A percentile compares a stretch with the other conserved stretches of the same genome.
Conservation (phyloP, 1,140 invertebrate genomes). For the Eueides isabella region DNA sequence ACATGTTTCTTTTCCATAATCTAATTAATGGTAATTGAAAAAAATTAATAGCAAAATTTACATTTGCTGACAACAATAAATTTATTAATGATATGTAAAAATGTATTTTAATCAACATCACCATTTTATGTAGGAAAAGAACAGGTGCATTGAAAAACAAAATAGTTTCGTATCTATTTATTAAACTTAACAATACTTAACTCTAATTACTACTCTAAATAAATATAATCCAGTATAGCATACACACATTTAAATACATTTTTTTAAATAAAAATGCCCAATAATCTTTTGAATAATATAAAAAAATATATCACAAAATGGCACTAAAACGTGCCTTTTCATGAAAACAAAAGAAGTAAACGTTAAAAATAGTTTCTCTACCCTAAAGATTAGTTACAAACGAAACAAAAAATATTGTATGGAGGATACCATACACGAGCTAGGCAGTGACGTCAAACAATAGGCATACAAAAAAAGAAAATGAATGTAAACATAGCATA, state of each 20-base stretch:
- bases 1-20: no score
- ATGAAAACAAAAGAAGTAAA: constrained; percentile 17
- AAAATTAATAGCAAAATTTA: no score
- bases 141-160: constrained; percentile 3
- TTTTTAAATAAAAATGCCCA: neutral
- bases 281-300: constrained; percentile 1
- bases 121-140: no score
- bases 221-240: constrained; percentile 58
- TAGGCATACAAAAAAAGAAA: constrained; percentile 15
- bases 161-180: constrained; percentile 47
- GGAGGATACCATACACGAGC: constrained; percentile 29
- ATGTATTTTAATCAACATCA: no score
- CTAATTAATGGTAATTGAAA: no score
- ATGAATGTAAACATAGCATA: neutral
- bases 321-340: constrained; percentile 76
- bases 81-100: no score
- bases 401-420: constrained; percentile 15
- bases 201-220: constrained; percentile 56
- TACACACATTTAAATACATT: constrained; percentile 45
- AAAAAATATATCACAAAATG: constrained; percentile 34
- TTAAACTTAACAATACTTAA: constrained; percentile 70
- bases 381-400: constrained; percentile 25
- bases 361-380: constrained; percentile 15
- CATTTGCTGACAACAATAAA: no score
- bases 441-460: constrained; percentile 24